These are phyloP conservation scores for Dyspetes luteomarginatus DNA, from an alignment of 2,888 invertebrate species.

Conservation along the genomic window DNA sequence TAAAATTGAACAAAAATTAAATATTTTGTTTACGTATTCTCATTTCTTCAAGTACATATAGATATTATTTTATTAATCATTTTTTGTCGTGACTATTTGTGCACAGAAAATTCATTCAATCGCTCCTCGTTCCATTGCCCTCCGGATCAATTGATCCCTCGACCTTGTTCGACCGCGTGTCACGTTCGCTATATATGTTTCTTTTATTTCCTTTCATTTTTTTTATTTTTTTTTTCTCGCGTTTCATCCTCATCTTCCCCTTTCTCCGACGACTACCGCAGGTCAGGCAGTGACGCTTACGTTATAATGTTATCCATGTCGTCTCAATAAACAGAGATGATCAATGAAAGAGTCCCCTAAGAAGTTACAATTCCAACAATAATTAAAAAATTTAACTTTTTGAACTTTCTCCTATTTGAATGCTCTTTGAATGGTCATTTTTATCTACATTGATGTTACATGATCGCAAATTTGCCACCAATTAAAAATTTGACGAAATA, in stretches of 20 bases:
- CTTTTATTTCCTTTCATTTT: not conserved
- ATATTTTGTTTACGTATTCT: no score
- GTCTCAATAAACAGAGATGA: not conserved
- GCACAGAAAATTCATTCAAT: conserved; percentile 28
- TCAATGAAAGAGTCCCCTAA: no score
- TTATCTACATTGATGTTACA: no score
- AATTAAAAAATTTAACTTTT: no score
- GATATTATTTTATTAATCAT: conserved; percentile 20
- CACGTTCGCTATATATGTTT: conserved; percentile 26
- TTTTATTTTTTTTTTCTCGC: conserved; percentile 7
- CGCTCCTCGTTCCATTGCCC: conserved; percentile 37
- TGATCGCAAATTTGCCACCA: no score
- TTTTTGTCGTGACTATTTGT: not conserved
- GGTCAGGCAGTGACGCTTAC: conserved; percentile 53
- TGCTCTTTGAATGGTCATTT: no score
- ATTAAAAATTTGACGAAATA: no score
- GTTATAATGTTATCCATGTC: conserved; percentile 17
- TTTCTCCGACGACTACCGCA: not conserved
- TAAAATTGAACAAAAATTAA: not conserved
- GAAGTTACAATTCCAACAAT: no score
- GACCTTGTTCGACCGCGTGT: conserved; percentile 45
- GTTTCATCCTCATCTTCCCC: not conserved
- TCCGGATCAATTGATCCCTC: conserved; percentile 62
- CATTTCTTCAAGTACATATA: not conserved
- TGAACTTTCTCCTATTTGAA: no score